These are phyloP conservation scores for Pipistrellus kuhlii DNA, from an alignment of 2,797 vertebrate genomes.

Conservation along the genomic window DNA sequence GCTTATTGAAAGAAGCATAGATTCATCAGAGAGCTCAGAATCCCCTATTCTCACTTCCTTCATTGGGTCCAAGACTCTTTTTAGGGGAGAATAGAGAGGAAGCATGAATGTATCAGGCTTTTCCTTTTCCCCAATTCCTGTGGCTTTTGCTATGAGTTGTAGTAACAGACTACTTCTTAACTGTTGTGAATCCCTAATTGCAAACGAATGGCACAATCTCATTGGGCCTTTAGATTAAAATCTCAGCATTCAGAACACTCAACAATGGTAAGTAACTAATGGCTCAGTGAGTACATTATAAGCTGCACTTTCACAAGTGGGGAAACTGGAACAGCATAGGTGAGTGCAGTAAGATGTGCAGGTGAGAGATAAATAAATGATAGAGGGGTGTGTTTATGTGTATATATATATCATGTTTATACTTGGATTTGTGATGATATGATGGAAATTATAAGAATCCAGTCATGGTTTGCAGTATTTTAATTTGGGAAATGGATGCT, in stretches of 20 bases:
- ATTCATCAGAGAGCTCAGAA: neutral
- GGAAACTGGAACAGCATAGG: neutral
- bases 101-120: neutral
- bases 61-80: neutral
- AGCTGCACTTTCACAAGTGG: neutral
- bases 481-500: neutral
- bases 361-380: neutral
- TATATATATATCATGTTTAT: neutral
- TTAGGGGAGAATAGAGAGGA: neutral
- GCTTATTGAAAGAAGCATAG: neutral
- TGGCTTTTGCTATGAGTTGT: neutral
- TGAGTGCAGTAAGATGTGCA: neutral
- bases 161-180: neutral
- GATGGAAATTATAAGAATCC: neutral
- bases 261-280: neutral
- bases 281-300: neutral
- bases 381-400: rapidly evolving
- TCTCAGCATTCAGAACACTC: neutral
- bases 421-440: neutral
- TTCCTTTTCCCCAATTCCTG: neutral
- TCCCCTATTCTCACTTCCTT: neutral
- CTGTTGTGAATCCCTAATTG: constrained; percentile 8
- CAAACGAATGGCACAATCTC: neutral
- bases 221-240: neutral
- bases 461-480: neutral